Conservation (phyloP, 2,888 invertebrate species). For the Acrobasis repandana region DNA sequence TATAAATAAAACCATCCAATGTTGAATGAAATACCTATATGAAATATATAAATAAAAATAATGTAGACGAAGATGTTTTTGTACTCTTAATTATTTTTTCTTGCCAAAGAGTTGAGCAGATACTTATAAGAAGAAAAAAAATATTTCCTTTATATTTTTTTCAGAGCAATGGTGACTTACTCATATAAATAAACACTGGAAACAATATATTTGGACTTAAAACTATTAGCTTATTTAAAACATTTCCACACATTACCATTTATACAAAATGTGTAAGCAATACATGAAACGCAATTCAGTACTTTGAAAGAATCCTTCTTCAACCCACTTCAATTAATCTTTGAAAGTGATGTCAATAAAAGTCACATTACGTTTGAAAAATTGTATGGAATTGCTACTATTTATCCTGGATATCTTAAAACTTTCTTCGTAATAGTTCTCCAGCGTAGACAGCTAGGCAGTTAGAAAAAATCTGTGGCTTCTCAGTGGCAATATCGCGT, state of each 20-base stretch:
- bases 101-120: too few species aligned
- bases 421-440: slow-evolving; percentile 42
- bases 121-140: too few species aligned
- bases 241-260: too few species aligned
- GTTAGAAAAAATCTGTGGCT: slow-evolving; percentile 42
- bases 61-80: background rate
- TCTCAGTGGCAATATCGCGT: slow-evolving; percentile 55
- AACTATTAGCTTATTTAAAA: too few species aligned
- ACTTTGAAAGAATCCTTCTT: background rate
- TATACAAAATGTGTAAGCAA: background rate
- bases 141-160: too few species aligned
- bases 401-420: slow-evolving; percentile 35
- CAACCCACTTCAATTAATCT: background rate
- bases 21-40: background rate
- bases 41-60: background rate
- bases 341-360: slow-evolving; percentile 18
- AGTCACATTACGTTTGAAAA: slow-evolving; percentile 21
- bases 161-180: too few species aligned
- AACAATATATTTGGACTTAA: too few species aligned
- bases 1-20: slow-evolving; percentile 9
- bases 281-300: background rate
- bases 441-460: slow-evolving; percentile 34
- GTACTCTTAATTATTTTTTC: too few species aligned
- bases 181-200: too few species aligned
- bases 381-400: slow-evolving; percentile 9